Evolutionary conservation across 2,797 vertebrate species (phyloP), one percentile per base, ranked within the genome.

Genomic region (Parauchenoglanis ngamensis): DNA sequence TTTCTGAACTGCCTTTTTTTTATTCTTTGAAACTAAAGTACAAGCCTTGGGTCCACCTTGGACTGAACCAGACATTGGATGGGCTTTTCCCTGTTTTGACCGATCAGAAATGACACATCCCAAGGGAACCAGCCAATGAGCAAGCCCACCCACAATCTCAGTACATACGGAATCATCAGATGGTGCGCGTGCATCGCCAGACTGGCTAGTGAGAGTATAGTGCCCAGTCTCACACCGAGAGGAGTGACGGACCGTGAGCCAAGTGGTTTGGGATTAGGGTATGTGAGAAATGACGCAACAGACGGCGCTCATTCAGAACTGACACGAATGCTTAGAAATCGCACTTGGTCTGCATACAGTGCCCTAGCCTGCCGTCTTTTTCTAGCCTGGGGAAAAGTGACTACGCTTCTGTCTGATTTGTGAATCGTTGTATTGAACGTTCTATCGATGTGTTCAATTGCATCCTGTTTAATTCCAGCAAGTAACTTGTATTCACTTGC

Each of bases 81-180:
- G 23, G 78, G 57, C 35, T 80, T 81, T 81, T 81, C 79, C 79
- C 79, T 13, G 17, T 68, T 54, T 83, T 7, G 46, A 21, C 63
- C 46, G 54, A 52, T 83, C 17, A 19, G 35, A 35, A 54, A 31
- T 52, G 28, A 31, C 10, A 52, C 31, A 21, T 63, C 40, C 44
- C 56, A 52, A 79, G 19, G 61, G 56, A 63, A 57, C 11, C 46
- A 65, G 57, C 46, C 57, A 88, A 40, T 57, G 28, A 85, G 70
- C 17, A 1, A 83, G 31, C 70, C 78, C 49, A 57, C 78, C 49
- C 70, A 76, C 77, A 75, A 56, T 56, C 84, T 40, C 31, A 19
- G 84, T 82, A 67, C 87, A 88, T 88, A 85, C 59, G 87, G 78
- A 86, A 68, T 67, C 73, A 81, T 82, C 84, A 85, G 87, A 85